These are phyloP conservation scores for Chrysolina oricalcia DNA, from an alignment of 2,888 invertebrate genomes.

Conservation along the genomic window DNA sequence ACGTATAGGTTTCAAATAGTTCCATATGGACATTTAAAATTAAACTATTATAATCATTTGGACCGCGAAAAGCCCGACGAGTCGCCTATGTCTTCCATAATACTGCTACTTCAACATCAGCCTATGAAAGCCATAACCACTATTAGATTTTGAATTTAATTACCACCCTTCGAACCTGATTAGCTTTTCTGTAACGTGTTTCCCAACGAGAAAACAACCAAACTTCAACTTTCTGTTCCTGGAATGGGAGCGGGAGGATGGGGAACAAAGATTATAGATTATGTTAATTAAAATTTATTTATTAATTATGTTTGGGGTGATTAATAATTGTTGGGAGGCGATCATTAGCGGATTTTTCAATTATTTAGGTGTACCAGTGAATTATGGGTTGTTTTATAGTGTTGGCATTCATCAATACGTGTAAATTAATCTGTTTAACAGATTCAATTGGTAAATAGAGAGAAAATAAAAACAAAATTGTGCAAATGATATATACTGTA, in stretches of 20 bases:
- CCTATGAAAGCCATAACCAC: constrained; percentile 52
- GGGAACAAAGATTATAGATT: constrained; percentile 53
- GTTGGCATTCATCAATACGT: too few species aligned
- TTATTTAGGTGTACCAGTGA: constrained; percentile 26
- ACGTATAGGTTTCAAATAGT: background rate
- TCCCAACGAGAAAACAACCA: constrained; percentile 45
- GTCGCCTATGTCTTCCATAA: constrained; percentile 16
- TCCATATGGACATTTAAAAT: too few species aligned
- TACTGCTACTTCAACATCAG: constrained; percentile 46
- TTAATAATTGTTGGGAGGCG: constrained; percentile 44
- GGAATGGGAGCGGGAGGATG: constrained; percentile 21
- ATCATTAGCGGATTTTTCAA: constrained; percentile 45
- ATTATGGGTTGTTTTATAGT: background rate
- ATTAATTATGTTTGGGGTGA: constrained; percentile 52
- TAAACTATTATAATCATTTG: background rate
- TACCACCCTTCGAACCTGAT: constrained; percentile 61
- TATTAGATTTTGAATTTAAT: constrained; percentile 63
- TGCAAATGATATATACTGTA: too few species aligned
- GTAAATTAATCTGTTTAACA: too few species aligned
- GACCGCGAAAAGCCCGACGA: background rate
- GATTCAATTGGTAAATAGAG: too few species aligned
- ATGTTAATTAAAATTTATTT: constrained; percentile 55
- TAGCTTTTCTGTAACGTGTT: constrained; percentile 56
- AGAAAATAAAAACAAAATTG: too few species aligned
- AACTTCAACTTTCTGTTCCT: constrained; percentile 39